Evolutionary conservation across 2,113 vertebrate species (phyloP).

Genomic region (crab-eating macaque (Macaca fascicularis)): DNA sequence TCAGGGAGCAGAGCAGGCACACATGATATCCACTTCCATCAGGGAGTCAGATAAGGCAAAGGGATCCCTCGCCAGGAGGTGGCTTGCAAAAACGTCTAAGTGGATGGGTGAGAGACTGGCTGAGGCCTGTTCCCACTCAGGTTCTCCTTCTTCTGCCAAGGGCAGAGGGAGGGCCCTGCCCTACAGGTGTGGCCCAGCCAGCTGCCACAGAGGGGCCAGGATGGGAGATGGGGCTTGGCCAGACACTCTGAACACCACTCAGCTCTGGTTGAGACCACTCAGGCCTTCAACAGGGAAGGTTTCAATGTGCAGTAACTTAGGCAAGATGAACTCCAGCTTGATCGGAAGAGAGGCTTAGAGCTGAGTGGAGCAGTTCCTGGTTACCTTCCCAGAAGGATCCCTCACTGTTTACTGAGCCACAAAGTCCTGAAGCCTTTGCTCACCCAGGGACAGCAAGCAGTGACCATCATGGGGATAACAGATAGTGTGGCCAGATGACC

Average conservation of each 20-base stretch:
- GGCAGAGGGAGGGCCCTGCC: neutral
- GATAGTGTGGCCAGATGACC: neutral
- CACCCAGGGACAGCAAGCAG: neutral
- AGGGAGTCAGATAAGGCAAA: constrained; percentile 45
- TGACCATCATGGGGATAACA: neutral
- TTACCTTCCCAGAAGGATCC: neutral
- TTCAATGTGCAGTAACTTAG: neutral
- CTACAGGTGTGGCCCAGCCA: neutral
- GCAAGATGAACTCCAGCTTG: neutral
- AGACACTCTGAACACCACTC: neutral
- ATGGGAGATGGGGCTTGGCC: neutral
- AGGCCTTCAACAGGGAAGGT: neutral
- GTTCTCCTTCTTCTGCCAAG: neutral
- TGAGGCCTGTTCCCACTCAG: neutral
- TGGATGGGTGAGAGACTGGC: neutral
- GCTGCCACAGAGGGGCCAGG: neutral
- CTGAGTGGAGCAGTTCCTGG: neutral
- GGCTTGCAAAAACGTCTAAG: neutral
- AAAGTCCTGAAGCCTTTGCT: neutral
- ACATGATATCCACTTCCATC: neutral
- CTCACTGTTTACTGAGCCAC: neutral
- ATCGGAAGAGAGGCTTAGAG: neutral
- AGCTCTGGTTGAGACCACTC: neutral
- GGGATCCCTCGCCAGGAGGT: neutral
- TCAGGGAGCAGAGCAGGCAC: constrained; percentile 29